Evolutionary conservation across 2,888 invertebrate species (phyloP), one percentile per base, ranked within the genome.

Genomic region (Priocnemis perturbator): DNA sequence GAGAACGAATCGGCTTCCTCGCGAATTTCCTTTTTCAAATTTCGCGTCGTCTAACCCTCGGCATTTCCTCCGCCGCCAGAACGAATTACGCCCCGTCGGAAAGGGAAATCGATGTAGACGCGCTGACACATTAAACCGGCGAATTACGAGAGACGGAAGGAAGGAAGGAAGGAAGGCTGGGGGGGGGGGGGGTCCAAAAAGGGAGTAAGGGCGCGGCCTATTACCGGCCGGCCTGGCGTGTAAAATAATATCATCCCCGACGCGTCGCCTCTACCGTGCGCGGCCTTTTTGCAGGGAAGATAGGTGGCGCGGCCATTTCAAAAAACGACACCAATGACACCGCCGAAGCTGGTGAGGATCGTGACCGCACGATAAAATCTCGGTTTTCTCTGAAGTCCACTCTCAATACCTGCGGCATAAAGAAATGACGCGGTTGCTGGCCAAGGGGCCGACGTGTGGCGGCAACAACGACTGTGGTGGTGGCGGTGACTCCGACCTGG

Each of bases 341-440:
- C 75, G 74, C 76, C 64, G 69, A 65, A 73, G 58, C 76, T 71
- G 64, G 67, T 59, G 70, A 9, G 11, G 77, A 76, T 81, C 78
- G 76, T 74, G 79, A 78, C 76, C 76, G 76, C 64, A 44, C 74
- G 85, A 85, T 85, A 82, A 82, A 81, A 85, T 85, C 84, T 85
- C 82, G 70, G 77, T 84, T 81, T 83, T 81, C 83, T 81, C 69
- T 77, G 78, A 80, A 79, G 72, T 76, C 68, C 70, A 30, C 4
- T 37, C 17, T 67, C 65, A 63, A 61, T 77, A 72, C 70, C 68
- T 68, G 21, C 44, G 37, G 47, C 59, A 48, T 65, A 60, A 60
- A 65, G 64, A 65, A 69, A 69, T 57, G 62, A 56, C 19, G 66
- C 50, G 55, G 61, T 45, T 19, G n/a, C 47, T 11, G 58, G 44